phyloP scores from a whole-genome alignment of 1,140 invertebrate genomes.

The Dreissena polymorpha region DNA sequence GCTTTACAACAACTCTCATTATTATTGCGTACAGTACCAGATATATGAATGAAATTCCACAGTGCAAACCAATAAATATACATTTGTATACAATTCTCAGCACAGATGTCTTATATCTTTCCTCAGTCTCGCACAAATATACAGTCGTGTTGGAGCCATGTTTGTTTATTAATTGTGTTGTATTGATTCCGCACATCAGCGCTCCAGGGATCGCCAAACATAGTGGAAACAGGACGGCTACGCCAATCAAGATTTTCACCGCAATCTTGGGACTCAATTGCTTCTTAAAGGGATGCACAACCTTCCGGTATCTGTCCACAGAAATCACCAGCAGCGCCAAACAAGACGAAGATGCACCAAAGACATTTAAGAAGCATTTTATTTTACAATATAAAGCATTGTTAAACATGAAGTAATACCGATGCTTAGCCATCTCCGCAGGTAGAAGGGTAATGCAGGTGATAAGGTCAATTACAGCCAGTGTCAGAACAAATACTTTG shows the following conservation, averaged over 20 bases:
- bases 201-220: constrained; percentile 30
- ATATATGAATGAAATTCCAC: too few species aligned
- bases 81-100: constrained; percentile 27
- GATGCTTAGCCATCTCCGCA: constrained; percentile 32
- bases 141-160: constrained; percentile 17
- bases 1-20: too few species aligned
- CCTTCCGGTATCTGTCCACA: constrained; percentile 46
- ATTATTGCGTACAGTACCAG: too few species aligned
- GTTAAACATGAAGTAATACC: constrained; percentile 36
- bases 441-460: constrained; percentile 34
- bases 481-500: constrained; percentile 32
- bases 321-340: constrained; percentile 29
- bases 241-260: constrained; percentile 20
- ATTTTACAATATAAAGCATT: constrained; percentile 28
- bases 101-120: constrained; percentile 15
- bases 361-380: constrained; percentile 45
- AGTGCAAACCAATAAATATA: constrained; percentile 1
- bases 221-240: constrained; percentile 24
- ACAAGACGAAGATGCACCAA: constrained; percentile 7
- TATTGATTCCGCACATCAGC: constrained; percentile 39
- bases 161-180: constrained; percentile 24
- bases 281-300: constrained; percentile 26
- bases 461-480: constrained; percentile 38
- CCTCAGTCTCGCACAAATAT: constrained; percentile 36
- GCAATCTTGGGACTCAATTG: constrained; percentile 26